Conservation (phyloP, 2,797 vertebrate genomes). For the Lepilemur ruficaudatus region DNA sequence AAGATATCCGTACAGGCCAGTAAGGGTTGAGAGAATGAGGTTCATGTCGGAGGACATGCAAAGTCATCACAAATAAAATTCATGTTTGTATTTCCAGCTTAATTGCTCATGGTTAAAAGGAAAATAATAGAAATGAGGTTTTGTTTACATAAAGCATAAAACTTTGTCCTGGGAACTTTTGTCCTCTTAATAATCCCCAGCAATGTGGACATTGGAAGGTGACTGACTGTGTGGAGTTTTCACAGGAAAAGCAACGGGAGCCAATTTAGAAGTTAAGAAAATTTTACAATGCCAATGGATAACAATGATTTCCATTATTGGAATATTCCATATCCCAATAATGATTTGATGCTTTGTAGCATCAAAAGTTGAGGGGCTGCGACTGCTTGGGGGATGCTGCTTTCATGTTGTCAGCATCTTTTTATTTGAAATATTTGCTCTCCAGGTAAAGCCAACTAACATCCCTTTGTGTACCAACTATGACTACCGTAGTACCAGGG, state of each 20-base stretch:
- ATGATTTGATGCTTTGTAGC: not conserved
- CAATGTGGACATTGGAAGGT: conserved; percentile 58
- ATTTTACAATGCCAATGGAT: not conserved
- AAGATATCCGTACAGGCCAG: conserved; percentile 7
- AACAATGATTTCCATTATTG: conserved; percentile 15
- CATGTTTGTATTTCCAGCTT: conserved; percentile 57
- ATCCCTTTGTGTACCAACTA: not conserved
- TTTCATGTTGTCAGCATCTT: not conserved
- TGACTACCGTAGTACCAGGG: rapidly evolving
- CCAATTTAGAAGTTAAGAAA: conserved; percentile 39
- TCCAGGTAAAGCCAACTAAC: not conserved
- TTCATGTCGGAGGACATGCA: not conserved
- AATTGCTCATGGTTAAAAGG: conserved; percentile 66
- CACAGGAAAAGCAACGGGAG: conserved; percentile 60
- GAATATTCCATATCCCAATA: too few relatives aligned
- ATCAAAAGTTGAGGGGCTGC: not conserved
- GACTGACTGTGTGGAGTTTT: conserved; percentile 54
- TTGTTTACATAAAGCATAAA: conserved; percentile 63
- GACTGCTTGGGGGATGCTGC: not conserved
- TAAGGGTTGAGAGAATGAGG: conserved; percentile 21
- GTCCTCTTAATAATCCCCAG: conserved; percentile 70
- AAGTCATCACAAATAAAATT: conserved; percentile 72
- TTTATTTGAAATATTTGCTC: not conserved
- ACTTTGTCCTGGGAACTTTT: conserved; percentile 77
- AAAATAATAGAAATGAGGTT: conserved; percentile 73